Base-by-base conservation (phyloP, 1,140 invertebrate species). In the Arctopsyche grandis region DNA sequence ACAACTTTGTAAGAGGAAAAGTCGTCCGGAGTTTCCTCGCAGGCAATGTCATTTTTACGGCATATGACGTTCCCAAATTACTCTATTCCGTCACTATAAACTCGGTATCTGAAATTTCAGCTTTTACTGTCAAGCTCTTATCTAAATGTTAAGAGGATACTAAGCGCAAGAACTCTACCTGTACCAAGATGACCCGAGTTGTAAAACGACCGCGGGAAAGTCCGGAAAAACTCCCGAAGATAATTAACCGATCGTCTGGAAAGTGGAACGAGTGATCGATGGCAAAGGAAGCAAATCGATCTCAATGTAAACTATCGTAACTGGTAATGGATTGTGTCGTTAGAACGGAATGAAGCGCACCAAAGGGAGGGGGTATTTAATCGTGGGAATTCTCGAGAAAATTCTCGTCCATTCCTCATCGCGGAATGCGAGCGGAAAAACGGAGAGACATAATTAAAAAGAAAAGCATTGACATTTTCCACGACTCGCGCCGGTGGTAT, bases 31-130 rank as follows among this genome's bases (percentile, higher is more conserved):
- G 10, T 52, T 52, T 52, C 48, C 48, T 4, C 29, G 12, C 3
- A 3, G 48, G 48, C 48, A 10, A 52, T 52, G 10, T 52, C 48
- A 52, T 52, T 52, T 52, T 52, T 52, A 52, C 48, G 48, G 48
- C 48, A 52, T 12, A 38, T 38, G 29, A 38, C 29, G 29, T 38
- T 38, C 29, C 29, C 29, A 38, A 38, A 38, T 38, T 38, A 38
- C 29, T 38, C 29, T 38, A 26, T 66, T 26, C 21, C 22, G 58
- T 22, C 7, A 24, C 63, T 26, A 52, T 52, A 26, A 66, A 66
- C 3, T 26, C 24, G 22, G 63, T 66, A 66, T 66, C 63, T 66
- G 63, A 66, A 66, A 66, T 66, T 66, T 66, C 22, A 14, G 14
- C 63, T 66, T 66, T 66, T 66, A 66, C 22, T 24, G 63, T 12